Evolutionary conservation across 2,888 invertebrate genomes (phyloP).

Genomic region (Choreutis nemorana): DNA sequence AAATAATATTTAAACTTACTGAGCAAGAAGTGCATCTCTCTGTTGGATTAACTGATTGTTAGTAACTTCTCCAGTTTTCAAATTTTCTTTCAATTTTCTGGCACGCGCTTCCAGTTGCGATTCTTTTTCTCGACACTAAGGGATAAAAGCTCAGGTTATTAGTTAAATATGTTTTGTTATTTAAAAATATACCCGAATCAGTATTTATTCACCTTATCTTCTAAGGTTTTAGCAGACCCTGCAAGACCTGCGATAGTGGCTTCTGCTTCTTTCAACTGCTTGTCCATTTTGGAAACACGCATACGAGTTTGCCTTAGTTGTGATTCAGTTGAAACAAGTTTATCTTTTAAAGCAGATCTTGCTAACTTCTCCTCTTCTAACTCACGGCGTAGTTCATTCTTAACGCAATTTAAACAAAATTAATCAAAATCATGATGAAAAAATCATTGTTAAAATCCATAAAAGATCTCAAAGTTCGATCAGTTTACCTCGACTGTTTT

Average conservation of each 20-base stretch:
- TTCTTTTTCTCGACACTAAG: constrained; percentile 50
- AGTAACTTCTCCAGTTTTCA: constrained; percentile 50
- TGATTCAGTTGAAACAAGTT: constrained; percentile 32
- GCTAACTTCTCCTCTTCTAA: constrained; percentile 39
- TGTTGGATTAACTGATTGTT: constrained; percentile 41
- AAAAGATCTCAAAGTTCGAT: background rate
- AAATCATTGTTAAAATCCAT: too few species aligned
- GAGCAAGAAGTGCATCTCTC: constrained; percentile 35
- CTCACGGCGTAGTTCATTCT: constrained; percentile 30
- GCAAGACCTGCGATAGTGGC: constrained; percentile 48
- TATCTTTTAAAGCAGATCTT: constrained; percentile 32
- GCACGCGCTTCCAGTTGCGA: constrained; percentile 49
- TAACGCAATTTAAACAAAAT: too few species aligned
- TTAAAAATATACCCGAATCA: background rate
- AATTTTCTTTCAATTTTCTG: constrained; percentile 47
- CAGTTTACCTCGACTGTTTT: constrained; percentile 28
- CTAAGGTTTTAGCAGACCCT: constrained; percentile 43
- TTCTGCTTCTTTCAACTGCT: constrained; percentile 50
- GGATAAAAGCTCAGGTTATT: constrained; percentile 4
- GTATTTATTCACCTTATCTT: constrained; percentile 39
- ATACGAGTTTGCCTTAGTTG: constrained; percentile 40
- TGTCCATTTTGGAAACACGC: constrained; percentile 48
- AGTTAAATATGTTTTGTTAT: background rate
- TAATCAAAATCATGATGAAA: too few species aligned
- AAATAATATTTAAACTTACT: constrained; percentile 25